These are phyloP conservation scores for Drosophila sordidula DNA, from an alignment of 2,888 invertebrate genomes.

Conservation along the genomic window DNA sequence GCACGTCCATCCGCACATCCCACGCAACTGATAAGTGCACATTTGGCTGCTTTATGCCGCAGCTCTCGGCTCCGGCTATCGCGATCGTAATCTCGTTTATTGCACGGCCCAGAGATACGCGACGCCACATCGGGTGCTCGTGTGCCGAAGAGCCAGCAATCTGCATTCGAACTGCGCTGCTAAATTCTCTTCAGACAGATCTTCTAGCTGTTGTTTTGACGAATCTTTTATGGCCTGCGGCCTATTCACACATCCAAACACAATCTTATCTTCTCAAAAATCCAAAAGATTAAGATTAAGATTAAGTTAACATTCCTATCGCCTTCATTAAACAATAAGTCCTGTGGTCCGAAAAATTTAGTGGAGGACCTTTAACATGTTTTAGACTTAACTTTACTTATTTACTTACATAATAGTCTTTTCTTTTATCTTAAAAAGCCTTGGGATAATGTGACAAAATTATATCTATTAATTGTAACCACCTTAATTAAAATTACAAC, in stretches of 20 bases:
- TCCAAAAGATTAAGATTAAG: neutral
- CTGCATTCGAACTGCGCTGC: neutral
- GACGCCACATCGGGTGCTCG: slow-evolving; percentile 29
- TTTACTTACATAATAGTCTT: no score
- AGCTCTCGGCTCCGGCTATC: slow-evolving; percentile 41
- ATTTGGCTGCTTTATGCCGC: slow-evolving; percentile 52
- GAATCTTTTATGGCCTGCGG: slow-evolving; percentile 11
- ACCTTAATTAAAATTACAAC: no score
- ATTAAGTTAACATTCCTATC: neutral
- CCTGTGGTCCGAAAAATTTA: no score
- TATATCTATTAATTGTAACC: no score
- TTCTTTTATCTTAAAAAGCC: no score
- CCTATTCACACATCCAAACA: slow-evolving; percentile 11
- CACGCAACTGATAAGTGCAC: slow-evolving; percentile 68
- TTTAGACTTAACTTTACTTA: no score
- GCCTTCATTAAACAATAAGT: neutral
- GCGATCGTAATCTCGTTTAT: slow-evolving; percentile 52
- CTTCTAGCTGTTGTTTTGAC: neutral
- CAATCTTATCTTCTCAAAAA: slow-evolving; percentile 21
- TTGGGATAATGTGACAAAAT: no score
- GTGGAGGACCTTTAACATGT: no score
- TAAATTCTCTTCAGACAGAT: no score
- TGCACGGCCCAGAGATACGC: slow-evolving; percentile 29
- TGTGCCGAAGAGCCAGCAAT: slow-evolving; percentile 7
- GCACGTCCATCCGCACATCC: slow-evolving; percentile 46